Evolutionary conservation across 2,113 vertebrate genomes (phyloP).

Genomic region (Theristicus caerulescens): DNA sequence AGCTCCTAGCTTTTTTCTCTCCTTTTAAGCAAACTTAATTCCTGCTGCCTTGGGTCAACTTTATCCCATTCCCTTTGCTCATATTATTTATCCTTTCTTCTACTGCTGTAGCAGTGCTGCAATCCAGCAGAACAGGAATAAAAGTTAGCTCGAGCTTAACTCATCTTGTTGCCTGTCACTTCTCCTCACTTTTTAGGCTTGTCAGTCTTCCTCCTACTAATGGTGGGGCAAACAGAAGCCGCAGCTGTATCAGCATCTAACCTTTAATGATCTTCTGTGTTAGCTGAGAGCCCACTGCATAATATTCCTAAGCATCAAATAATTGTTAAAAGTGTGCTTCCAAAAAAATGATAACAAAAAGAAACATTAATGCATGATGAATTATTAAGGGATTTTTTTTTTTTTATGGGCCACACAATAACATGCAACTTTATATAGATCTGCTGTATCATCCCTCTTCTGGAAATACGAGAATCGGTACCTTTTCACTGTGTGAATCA

Average conservation of each 20-base stretch:
- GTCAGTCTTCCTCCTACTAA: background rate
- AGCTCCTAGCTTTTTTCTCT: background rate
- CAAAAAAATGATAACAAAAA: background rate
- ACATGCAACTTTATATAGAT: background rate
- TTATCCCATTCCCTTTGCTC: background rate
- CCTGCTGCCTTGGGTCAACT: background rate
- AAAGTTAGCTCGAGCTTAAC: background rate
- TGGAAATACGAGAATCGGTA: background rate
- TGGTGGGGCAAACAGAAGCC: background rate
- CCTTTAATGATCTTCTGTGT: background rate
- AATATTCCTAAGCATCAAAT: background rate
- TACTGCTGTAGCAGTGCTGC: background rate
- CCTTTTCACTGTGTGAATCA: background rate
- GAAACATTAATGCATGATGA: background rate
- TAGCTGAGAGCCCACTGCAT: background rate
- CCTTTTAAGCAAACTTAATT: background rate
- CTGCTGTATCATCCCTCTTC: background rate
- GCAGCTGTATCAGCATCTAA: background rate
- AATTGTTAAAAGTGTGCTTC: background rate
- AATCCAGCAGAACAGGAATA: background rate
- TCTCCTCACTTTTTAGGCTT: background rate
- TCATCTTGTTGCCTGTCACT: background rate
- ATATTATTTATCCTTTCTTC: background rate
- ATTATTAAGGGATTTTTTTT: background rate
- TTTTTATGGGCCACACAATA: background rate